Base-by-base conservation (phyloP, 2,888 invertebrate species). In the Metellina segmentata region DNA sequence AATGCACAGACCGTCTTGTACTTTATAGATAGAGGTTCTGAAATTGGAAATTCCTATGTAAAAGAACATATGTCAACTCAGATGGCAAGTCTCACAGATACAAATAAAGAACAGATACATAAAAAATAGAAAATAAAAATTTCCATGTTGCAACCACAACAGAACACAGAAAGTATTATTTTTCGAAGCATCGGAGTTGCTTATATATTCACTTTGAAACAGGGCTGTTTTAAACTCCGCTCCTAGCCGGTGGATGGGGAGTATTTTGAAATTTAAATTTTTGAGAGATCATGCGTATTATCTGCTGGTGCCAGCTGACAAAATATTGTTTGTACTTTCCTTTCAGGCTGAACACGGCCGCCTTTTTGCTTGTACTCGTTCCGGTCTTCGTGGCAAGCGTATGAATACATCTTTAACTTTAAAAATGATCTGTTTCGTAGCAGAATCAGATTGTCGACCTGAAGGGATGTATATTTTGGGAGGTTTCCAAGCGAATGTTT, bases 271-370 rank as follows among this genome's bases (percentile, higher is more conserved):
- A 79, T 79, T 79, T 79, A 79, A 53, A 79, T 79, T 49, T 79
- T 79, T 20, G 79, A 53, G 34, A 79, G 53, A 53, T 51, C 19
- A 61, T 79, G 53, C 53, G 53, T 53, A 79, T 19, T 79, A 20
- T 79, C 79, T 79, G 79, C 53, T 79, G 53, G 79, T 53, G 53
- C 79, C 79, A 79, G 79, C 79, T 79, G 79, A 79, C 53, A 53
- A 79, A 61, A 34, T 61, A 61, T 20, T 34, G 53, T 79, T 79
- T 53, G 4, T 53, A 13, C 20, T 53, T 53, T 61, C 52, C 13
- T 7, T 79, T 7, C 52, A 61, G 61, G 34, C 8, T 79, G 20
- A 79, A 61, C 53, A 61, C 79, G 13, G 53, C 53, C n/a, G 77
- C 49, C 49, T 77, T n/a, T 77, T 49, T 77, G 13, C 52, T 78